Percentiles rank a stretch among this genome's conserved stretches.
Conservation (phyloP, 92 coral and sea anemone genomes). For the Palythoa heliodiscus region DNA sequence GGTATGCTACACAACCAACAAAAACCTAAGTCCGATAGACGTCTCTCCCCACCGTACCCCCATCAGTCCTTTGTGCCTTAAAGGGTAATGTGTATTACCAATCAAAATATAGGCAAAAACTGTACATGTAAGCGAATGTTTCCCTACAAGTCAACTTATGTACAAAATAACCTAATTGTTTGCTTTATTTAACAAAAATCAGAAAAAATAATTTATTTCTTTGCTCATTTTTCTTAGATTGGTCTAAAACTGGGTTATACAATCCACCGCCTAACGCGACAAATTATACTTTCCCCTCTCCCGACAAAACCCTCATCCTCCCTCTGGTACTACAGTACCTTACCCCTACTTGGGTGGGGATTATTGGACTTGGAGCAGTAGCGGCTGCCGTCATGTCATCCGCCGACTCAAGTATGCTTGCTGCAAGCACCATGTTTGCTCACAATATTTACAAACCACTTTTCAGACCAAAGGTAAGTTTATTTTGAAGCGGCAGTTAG, state of each 20-base stretch:
- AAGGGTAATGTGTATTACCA: no score
- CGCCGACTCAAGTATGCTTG: slow-evolving; percentile 85
- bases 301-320: slow-evolving; percentile 69
- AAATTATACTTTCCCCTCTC: neutral
- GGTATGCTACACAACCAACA: no score
- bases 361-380: slow-evolving; percentile 45
- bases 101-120: no score
- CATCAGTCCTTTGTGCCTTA: no score
- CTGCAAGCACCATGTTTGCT: slow-evolving; percentile 90
- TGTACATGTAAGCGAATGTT: no score
- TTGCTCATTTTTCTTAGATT: slow-evolving; percentile 53
- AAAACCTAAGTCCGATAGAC: no score
- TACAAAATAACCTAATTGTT: no score
- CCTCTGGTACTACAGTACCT: slow-evolving; percentile 46
- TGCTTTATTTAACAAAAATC: no score
- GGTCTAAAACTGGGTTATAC: slow-evolving; percentile 65
- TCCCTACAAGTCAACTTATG: no score
- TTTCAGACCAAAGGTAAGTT: slow-evolving; percentile 79
- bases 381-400: slow-evolving; percentile 89
- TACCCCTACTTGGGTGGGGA: slow-evolving; percentile 17
- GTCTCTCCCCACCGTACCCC: no score
- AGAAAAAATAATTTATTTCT: neutral
- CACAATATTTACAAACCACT: slow-evolving; percentile 80
- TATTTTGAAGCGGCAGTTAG: neutral
- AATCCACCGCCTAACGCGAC: slow-evolving; percentile 44